phyloP scores from a whole-genome alignment of 2,797 vertebrate species.

The Lerista edwardsae region DNA sequence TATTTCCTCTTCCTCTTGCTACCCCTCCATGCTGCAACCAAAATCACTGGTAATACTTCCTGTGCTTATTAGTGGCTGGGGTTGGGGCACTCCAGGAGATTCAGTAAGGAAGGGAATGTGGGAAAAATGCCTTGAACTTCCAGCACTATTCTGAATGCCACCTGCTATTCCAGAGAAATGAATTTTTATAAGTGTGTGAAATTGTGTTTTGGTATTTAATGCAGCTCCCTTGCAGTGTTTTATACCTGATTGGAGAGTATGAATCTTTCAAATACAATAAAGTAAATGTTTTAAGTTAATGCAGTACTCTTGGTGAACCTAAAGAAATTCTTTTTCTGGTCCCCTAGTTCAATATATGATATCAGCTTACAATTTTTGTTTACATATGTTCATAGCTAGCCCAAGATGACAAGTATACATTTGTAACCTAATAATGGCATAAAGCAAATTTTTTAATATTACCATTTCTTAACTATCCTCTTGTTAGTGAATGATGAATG shows the following conservation, averaged over 20 bases:
- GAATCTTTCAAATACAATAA: background rate
- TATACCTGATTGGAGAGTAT: background rate
- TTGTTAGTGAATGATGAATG: constrained; percentile 29
- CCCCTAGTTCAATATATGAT: background rate
- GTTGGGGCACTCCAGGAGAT: no score
- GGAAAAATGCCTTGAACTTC: no score
- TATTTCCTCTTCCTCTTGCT: no score
- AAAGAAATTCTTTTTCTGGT: no score
- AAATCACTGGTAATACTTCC: no score
- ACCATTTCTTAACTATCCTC: background rate
- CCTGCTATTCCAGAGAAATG: background rate
- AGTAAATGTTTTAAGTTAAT: background rate
- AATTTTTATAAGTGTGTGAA: background rate
- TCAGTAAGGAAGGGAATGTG: no score
- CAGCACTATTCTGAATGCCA: background rate
- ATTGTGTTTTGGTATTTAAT: no score
- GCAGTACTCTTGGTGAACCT: background rate
- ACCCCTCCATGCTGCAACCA: no score
- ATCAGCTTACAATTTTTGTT: background rate
- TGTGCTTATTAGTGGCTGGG: no score
- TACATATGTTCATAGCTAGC: background rate
- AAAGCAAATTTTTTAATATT: background rate
- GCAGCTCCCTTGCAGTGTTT: no score
- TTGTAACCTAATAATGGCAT: background rate
- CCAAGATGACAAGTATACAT: background rate